A percentile compares a stretch with the other conserved stretches of the same genome.
Conservation (phyloP, 2,113 vertebrate species). For the cat (Felis catus) region DNA sequence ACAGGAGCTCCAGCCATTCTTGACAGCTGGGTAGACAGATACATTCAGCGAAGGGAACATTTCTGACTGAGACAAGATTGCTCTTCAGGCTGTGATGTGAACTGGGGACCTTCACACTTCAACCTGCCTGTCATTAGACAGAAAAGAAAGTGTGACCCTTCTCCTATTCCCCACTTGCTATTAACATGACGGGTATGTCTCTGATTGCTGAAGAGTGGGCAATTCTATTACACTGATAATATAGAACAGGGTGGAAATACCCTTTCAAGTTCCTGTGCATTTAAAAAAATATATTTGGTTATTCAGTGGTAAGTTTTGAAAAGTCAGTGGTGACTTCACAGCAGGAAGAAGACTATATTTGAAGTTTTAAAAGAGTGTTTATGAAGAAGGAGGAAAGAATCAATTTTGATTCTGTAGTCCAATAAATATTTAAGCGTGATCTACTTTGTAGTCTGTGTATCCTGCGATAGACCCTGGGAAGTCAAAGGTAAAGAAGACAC, state of each 20-base stretch:
- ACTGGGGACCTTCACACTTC: slow-evolving; percentile 23
- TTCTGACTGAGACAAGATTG: slow-evolving; percentile 50
- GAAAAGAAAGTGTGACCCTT: slow-evolving; percentile 13
- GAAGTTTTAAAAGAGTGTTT: neutral
- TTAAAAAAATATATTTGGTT: neutral
- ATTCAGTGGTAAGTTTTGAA: slow-evolving; percentile 24
- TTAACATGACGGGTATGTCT: slow-evolving; percentile 25
- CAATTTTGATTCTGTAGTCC: neutral
- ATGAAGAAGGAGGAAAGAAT: neutral
- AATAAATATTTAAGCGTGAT: neutral
- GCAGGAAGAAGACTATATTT: neutral
- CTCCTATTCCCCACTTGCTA: neutral
- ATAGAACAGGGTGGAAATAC: neutral
- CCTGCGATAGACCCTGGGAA: neutral
- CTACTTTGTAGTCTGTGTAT: neutral
- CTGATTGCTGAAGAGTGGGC: neutral
- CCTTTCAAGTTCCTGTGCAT: neutral
- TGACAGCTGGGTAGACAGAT: slow-evolving; percentile 52
- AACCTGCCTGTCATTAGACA: slow-evolving; percentile 30
- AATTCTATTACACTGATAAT: neutral
- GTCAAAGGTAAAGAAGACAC: neutral
- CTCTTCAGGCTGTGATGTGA: slow-evolving; percentile 40
- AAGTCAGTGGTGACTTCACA: neutral
- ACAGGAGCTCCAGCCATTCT: neutral
- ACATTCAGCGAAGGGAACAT: neutral